Evolutionary conservation across 2,797 vertebrate genomes (phyloP).

Genomic region (Microctenopoma stevenorrisi): DNA sequence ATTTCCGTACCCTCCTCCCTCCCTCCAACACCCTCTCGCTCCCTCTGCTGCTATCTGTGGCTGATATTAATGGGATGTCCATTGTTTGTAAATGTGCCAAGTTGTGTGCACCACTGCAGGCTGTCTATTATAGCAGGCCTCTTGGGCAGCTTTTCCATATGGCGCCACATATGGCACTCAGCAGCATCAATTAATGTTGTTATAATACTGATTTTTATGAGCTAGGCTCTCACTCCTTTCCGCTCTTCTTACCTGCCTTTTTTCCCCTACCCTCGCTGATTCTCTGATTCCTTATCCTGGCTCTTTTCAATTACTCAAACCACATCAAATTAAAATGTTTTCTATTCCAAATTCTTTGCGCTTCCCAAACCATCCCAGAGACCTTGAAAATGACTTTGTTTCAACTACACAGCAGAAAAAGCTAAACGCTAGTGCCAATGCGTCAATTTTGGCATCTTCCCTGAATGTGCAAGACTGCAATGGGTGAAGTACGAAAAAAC

Average conservation of each 20-base stretch:
- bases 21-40: constrained; percentile 34
- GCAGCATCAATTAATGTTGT: constrained; percentile 90
- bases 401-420: constrained; percentile 27
- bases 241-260: constrained; percentile 11
- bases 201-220: constrained; percentile 87
- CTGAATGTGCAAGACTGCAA: constrained; percentile 27
- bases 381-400: constrained; percentile 53
- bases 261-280: not conserved
- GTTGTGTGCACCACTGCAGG: constrained; percentile 83
- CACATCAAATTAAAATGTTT: constrained; percentile 43
- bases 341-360: constrained; percentile 35
- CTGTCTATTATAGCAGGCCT: constrained; percentile 87
- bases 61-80: constrained; percentile 85
- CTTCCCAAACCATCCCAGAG: constrained; percentile 53
- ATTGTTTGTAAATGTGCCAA: constrained; percentile 89
- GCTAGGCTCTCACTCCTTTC: constrained; percentile 64
- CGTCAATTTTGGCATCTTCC: constrained; percentile 32
- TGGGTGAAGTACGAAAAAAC: constrained; percentile 32
- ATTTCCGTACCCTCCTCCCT: constrained; percentile 24
- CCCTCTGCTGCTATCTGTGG: constrained; percentile 63
- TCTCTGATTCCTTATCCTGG: constrained; percentile 54
- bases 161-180: constrained; percentile 86
- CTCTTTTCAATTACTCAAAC: constrained; percentile 45
- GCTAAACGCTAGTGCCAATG: constrained; percentile 18
- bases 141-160: constrained; percentile 85